Conservation (phyloP, 2,888 invertebrate genomes). For the Xestia sexstrigata region DNA sequence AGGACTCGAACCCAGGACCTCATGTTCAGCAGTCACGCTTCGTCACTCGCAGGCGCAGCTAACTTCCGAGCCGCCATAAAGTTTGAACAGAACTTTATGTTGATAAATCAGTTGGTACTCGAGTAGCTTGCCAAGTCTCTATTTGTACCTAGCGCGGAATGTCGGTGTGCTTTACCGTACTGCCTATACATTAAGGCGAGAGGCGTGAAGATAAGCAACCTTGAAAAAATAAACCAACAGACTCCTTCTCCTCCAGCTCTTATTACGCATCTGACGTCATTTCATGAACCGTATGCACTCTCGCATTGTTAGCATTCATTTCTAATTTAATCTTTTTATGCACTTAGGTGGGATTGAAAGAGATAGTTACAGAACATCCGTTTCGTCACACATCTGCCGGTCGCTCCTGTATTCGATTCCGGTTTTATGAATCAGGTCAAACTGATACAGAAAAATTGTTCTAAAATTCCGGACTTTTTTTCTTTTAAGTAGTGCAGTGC, state of each 20-base stretch:
- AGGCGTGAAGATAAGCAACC: not conserved
- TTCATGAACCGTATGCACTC: conserved; percentile 22
- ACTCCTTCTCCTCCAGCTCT: too few species aligned
- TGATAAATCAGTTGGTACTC: too few species aligned
- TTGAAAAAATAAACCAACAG: conserved; percentile 8
- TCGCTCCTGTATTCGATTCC: not conserved
- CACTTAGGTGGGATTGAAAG: not conserved
- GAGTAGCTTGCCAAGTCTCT: not conserved
- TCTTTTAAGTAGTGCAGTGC: too few species aligned
- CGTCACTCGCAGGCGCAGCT: too few species aligned
- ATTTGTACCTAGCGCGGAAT: not conserved
- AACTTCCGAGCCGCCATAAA: too few species aligned
- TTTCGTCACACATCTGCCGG: conserved; percentile 10
- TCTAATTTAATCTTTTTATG: conserved; percentile 38
- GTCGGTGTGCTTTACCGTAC: not conserved
- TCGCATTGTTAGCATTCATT: conserved; percentile 37
- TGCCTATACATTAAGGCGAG: too few species aligned
- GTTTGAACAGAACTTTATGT: too few species aligned
- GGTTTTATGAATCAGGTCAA: not conserved
- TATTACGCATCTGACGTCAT: conserved; percentile 39
- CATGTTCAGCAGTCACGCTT: too few species aligned
- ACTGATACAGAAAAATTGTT: too few species aligned
- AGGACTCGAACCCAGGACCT: too few species aligned
- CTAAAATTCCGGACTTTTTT: too few species aligned
- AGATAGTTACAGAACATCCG: conserved; percentile 16